Conservation (phyloP, 2,113 vertebrate species). For the Percina caprodes region DNA sequence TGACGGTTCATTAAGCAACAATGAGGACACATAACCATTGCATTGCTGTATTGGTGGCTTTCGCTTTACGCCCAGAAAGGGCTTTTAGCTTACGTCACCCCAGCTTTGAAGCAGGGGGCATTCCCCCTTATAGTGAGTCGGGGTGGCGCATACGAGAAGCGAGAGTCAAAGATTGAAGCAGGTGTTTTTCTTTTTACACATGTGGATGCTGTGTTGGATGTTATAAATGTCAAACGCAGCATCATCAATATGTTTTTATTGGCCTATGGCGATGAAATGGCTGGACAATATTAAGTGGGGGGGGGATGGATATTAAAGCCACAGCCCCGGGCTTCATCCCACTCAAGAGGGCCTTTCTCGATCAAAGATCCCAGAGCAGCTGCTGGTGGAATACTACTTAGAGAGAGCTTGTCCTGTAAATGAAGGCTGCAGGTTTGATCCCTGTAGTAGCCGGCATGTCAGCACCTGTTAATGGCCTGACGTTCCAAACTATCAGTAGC, state of each 20-base stretch:
- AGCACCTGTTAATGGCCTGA: constrained; percentile 8
- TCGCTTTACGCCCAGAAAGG: constrained; percentile 57
- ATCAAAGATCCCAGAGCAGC: constrained; percentile 70
- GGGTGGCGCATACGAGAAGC: constrained; percentile 32
- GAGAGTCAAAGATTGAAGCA: constrained; percentile 38
- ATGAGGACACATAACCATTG: constrained; percentile 76
- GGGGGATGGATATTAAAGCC: constrained; percentile 40
- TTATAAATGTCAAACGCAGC: constrained; percentile 46
- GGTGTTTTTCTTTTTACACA: constrained; percentile 51
- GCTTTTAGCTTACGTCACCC: constrained; percentile 76
- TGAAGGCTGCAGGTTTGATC: constrained; percentile 40
- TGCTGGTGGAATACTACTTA: constrained; percentile 13
- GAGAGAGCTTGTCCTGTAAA: constrained; percentile 42
- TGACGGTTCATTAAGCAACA: constrained; percentile 85
- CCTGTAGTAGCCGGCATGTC: background rate
- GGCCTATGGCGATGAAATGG: constrained; percentile 9
- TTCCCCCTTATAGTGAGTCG: constrained; percentile 45
- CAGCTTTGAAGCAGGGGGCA: constrained; percentile 64
- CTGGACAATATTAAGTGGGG: constrained; percentile 44
- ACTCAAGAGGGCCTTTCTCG: constrained; percentile 49
- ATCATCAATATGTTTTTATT: constrained; percentile 14
- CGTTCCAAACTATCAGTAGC: background rate
- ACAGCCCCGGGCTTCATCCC: constrained; percentile 33
- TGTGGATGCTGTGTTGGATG: constrained; percentile 27
- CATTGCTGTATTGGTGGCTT: constrained; percentile 67